These are phyloP conservation scores for Phoebastria nigripes DNA, from an alignment of 2,797 vertebrate species.

Conservation along the genomic window DNA sequence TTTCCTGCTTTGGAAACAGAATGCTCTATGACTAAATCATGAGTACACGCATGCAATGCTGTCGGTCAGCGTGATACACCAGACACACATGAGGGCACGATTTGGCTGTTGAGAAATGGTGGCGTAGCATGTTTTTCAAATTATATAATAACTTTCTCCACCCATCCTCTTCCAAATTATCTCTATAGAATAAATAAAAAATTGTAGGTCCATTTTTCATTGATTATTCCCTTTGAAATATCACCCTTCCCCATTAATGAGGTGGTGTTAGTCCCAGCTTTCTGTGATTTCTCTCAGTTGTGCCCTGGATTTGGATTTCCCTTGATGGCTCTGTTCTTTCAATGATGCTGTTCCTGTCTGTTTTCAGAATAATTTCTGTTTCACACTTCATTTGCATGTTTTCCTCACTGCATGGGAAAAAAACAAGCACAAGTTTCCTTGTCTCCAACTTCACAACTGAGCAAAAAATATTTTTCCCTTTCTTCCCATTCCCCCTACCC, in stretches of 20 bases:
- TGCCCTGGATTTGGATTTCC: slow-evolving; percentile 49
- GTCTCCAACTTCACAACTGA: slow-evolving; percentile 2
- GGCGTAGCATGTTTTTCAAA: not conserved
- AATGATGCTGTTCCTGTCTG: slow-evolving; percentile 25
- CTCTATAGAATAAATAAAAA: not conserved
- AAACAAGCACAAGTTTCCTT: slow-evolving; percentile 34
- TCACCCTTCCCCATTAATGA: not conserved
- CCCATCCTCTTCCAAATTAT: not conserved
- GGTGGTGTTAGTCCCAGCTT: not conserved
- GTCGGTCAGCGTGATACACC: fast-evolving
- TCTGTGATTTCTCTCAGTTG: not conserved
- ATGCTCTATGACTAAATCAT: not conserved
- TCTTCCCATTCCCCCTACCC: not conserved
- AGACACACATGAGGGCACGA: not conserved
- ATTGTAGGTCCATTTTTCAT: not conserved
- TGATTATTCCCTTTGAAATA: slow-evolving; percentile 17
- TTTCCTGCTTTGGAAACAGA: not conserved
- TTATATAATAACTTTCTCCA: not conserved
- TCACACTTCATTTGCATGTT: slow-evolving; percentile 54
- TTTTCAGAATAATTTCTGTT: slow-evolving; percentile 59
- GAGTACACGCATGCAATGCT: not conserved
- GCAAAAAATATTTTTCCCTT: not conserved
- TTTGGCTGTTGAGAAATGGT: not conserved
- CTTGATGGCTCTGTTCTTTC: slow-evolving; percentile 6
- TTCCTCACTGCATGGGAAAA: slow-evolving; percentile 23